Evolutionary conservation across 2,888 invertebrate species (phyloP), one percentile per base, ranked within the genome.

Genomic region (Xanthorhoe spadicearia): DNA sequence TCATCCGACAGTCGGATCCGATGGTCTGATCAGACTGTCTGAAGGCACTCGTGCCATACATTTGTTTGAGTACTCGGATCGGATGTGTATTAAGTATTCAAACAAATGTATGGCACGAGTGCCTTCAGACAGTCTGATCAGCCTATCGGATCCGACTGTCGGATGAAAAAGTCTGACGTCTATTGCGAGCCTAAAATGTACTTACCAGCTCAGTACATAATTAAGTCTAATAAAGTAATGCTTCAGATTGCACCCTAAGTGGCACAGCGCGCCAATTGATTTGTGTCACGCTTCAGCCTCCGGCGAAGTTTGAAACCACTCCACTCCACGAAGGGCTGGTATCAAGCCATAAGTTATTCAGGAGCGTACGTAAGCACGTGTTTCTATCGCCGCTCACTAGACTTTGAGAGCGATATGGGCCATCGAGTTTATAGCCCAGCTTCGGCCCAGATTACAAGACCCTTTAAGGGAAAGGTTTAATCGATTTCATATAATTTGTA

Each of bases 341-440:
- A 68, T 66, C 69, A 71, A 69, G 68, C 60, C 63, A 62, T 74
- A 72, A 78, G 74, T 77, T 77, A 77, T 77, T 79, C 77, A 76
- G 68, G 64, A 66, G 71, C 66, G 72, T 71, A 61, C 55, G 62
- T 61, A 64, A 74, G 71, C 61, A 75, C 72, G 71, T 74, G 76
- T 75, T 64, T 61, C 66, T 64, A 73, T 71, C 70, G 68, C 66
- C 54, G 59, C 68, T 67, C 66, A 35, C 54, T 28, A 48, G 53
- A 58, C 75, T 75, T 77, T 66, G 72, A 68, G 77, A 81, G 75
- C 69, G 76, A 78, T 80, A 82, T 77, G 78, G 77, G 73, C 75
- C 77, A 75, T 77, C 76, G 74, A 73, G 72, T 79, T 83, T 80
- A 80, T 81, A 81, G 77, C 73, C 70, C 73, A 61, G 56, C 59